Percentiles rank a stretch among this genome's conserved stretches.
These are phyloP conservation scores for Erithacus rubecula DNA, from an alignment of 2,797 vertebrate genomes.

Conservation along the genomic window DNA sequence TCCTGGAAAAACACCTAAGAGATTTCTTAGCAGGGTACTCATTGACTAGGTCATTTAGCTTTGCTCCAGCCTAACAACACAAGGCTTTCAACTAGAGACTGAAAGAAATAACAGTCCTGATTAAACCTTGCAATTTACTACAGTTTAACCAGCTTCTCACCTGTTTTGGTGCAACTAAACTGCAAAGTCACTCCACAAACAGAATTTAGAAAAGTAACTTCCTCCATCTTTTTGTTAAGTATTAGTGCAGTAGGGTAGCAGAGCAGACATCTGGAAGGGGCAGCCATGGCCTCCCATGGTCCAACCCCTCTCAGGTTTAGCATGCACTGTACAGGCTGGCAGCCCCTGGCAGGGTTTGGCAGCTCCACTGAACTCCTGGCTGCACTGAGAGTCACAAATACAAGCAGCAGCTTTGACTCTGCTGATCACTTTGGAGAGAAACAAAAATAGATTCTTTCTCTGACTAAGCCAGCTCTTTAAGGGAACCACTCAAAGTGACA, in stretches of 20 bases:
- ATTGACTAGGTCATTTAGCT: background rate
- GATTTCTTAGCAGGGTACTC: background rate
- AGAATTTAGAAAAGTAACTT: background rate
- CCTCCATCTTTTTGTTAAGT: background rate
- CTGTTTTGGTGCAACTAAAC: background rate
- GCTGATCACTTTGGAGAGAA: background rate
- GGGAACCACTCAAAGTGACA: background rate
- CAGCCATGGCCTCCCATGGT: background rate
- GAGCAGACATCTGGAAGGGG: background rate
- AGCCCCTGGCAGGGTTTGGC: background rate
- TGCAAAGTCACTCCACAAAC: background rate
- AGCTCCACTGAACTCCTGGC: background rate
- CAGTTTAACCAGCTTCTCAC: background rate
- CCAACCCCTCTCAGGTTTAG: background rate
- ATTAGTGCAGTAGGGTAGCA: background rate
- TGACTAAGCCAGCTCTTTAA: background rate
- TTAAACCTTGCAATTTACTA: background rate
- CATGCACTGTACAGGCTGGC: fast-evolving
- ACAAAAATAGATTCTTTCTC: background rate
- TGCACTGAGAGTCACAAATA: background rate
- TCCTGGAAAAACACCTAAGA: background rate
- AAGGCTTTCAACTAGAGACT: background rate
- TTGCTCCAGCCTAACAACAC: background rate
- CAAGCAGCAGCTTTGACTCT: background rate
- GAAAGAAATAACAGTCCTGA: background rate